Evolutionary conservation across 2,113 vertebrate genomes (phyloP), one percentile per base, ranked within the genome.

Genomic region (Saimiri boliviensis): DNA sequence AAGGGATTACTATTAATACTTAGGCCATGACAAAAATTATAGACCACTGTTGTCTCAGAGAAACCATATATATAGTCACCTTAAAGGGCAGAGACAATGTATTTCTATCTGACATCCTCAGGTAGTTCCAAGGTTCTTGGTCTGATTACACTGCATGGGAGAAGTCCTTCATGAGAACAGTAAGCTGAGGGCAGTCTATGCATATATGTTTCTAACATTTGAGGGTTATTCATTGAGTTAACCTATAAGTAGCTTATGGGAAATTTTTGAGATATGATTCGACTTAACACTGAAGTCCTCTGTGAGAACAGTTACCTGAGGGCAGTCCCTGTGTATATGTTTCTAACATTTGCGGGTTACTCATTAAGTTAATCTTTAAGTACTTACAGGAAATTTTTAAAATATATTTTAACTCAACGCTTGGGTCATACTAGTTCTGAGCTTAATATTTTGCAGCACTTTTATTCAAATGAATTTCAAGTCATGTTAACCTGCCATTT

Each of bases 391-490:
- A 40, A 60, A 60, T 40, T 60, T 83, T 83, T 60, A 27, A 40
- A 58, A 37, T 56, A 40, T 58, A 32, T 63, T 91, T 96, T 79
- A 25, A 91, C 47, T 96, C 32, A 85, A 70, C 8, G 25, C 30
- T 49, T 68, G 56, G 27, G n/a, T 81, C 52, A 82, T 25, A 37
- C 60, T 30, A 45, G 19, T 83, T 93, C 30, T 66, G 37, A 54
- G 40, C 52, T 95, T 90, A 66, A 40, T 73, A 45, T 40, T 45
- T n/a, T 90, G 27, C 7, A 70, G 54, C 37, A 49, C 40, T 81
- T 92, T 88, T 89, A 45, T 74, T 63, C 68, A 58, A 80, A 91
- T 94, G 79, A 86, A 95, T 95, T 94, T 86, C 73, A 95, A 86
- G 86, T 42, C 13, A 0, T 71, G 47, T 86, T 95, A 94, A 83